Evolutionary conservation across 2,113 vertebrate species (phyloP), one percentile per base, ranked within the genome.

Genomic region (Sphyrna mokarran): DNA sequence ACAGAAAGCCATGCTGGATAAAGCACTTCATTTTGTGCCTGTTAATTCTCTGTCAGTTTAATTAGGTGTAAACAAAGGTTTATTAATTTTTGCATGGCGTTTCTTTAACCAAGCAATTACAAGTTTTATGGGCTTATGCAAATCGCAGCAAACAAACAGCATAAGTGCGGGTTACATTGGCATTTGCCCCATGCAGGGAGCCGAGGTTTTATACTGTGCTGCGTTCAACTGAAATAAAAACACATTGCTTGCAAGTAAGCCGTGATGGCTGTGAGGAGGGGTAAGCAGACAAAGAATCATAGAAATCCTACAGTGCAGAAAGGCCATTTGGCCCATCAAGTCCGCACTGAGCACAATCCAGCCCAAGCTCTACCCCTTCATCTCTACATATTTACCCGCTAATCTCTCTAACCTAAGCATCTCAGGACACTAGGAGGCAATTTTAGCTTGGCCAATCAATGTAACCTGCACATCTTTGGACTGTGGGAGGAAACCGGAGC

Each of bases 161-260:
- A 0, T 68, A 93, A 18, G 58, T 20, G 2, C 33, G 66, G 29
- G 16, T 90, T 63, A 91, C n/a, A 37, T 33, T 33, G 87, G 48
- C 87, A 90, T 66, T 93, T 93, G 61, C 61, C 61, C 58, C n/a
- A 66, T 66, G 61, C 89, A 66, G n/a, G 89, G 89, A n/a, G n/a
- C 61, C 63, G 54, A 91, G 5, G 3, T 91, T 61, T 63, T 91
- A 18, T n/a, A 20, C 0, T 6, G 20, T 83, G 9, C 33, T 8
- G 6, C 14, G 18, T 61, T 90, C 16, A 54, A 58, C 26, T 61
- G 11, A 11, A 72, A 5, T 9, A 76, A 76, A 26, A 61, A 61
- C 29, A 61, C 29, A 89, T 3, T 29, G 26, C 86, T 29, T 58
- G 86, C 10, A 13, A 89, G 18, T 58, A 90, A 83, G n/a, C 37